Conservation (phyloP, 1,140 invertebrate genomes). For the Notospermus geniculatus region DNA sequence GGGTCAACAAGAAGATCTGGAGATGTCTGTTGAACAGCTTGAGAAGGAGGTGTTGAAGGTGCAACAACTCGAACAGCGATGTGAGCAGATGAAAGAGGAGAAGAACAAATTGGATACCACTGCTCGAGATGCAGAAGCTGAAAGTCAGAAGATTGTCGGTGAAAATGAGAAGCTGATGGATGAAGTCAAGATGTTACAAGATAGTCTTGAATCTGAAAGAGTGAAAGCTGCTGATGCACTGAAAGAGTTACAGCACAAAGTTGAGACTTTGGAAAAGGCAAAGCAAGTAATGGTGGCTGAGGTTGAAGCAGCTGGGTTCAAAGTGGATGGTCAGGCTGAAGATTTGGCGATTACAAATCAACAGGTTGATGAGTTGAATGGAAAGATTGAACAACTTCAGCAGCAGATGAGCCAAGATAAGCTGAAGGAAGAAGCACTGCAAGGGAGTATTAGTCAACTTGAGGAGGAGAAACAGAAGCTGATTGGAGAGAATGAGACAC, state of each 20-base stretch:
- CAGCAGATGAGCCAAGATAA: conserved; percentile 22
- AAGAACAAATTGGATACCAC: background rate
- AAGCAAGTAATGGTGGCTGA: background rate
- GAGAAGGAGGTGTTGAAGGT: background rate
- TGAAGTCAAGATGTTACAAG: too few species aligned
- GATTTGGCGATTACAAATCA: background rate
- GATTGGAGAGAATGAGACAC: conserved; percentile 37
- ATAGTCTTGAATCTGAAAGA: too few species aligned
- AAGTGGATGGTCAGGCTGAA: background rate
- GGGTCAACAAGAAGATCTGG: background rate
- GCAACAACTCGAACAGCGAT: background rate
- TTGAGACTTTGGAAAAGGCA: too few species aligned
- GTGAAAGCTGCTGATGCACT: too few species aligned
- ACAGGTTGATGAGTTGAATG: background rate
- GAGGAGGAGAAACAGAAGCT: conserved; percentile 19
- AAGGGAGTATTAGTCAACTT: conserved; percentile 22
- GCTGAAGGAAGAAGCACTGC: conserved; percentile 23
- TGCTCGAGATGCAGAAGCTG: background rate
- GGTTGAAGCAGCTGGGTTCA: background rate
- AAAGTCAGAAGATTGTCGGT: background rate
- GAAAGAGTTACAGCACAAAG: too few species aligned
- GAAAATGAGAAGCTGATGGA: too few species aligned
- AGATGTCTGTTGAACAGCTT: background rate
- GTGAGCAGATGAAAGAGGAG: background rate
- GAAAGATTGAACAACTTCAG: background rate